Conservation (phyloP, 2,888 invertebrate genomes). For the Torymus auratus region DNA sequence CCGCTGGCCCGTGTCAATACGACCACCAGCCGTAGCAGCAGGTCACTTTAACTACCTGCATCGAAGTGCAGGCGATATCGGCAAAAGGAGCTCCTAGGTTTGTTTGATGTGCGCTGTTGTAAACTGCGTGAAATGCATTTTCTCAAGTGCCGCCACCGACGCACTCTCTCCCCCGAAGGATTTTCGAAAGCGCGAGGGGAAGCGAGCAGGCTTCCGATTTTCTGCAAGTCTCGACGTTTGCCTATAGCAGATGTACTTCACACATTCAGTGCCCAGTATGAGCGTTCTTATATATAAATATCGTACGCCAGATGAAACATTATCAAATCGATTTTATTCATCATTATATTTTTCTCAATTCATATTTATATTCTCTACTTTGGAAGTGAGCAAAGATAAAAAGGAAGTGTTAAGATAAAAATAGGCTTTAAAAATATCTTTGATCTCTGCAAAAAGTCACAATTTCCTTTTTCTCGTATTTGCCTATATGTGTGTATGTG, state of each 20-base stretch:
- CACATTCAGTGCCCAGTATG: too few relatives aligned
- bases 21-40: conserved; percentile 70
- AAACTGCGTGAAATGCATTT: conserved; percentile 46
- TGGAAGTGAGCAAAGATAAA: too few relatives aligned
- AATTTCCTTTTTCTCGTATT: too few relatives aligned
- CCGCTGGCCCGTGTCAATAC: conserved; percentile 70
- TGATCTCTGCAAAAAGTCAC: too few relatives aligned
- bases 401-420: too few relatives aligned
- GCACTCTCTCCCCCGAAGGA: conserved; percentile 1
- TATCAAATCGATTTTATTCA: too few relatives aligned
- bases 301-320: too few relatives aligned
- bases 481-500: too few relatives aligned
- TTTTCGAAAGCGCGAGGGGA: conserved; percentile 30
- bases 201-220: not conserved
- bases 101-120: conserved; percentile 42
- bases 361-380: too few relatives aligned
- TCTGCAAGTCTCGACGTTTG: conserved; percentile 30
- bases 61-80: conserved; percentile 54
- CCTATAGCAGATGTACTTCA: too few relatives aligned
- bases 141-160: conserved; percentile 26
- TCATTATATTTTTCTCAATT: too few relatives aligned
- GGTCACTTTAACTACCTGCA: conserved; percentile 66
- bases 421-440: too few relatives aligned
- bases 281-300: not conserved
- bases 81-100: not conserved